Percentiles rank a stretch among this genome's conserved stretches.
Evolutionary conservation across 2,888 invertebrate genomes (phyloP).

Genomic region (Ceramica pisi): DNA sequence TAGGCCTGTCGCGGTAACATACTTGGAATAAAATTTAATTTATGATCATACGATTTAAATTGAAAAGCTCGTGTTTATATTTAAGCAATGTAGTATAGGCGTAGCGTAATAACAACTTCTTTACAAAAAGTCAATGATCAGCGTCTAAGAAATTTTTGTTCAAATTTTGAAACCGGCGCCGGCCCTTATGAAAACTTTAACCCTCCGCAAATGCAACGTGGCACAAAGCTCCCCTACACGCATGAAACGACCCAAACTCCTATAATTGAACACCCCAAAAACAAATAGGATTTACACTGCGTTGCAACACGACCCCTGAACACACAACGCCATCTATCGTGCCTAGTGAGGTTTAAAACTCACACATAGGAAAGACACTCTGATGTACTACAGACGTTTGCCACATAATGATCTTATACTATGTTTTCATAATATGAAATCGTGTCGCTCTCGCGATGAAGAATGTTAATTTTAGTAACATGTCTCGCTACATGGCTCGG

Average conservation of each 20-base stretch:
- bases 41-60: neutral
- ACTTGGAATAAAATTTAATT: neutral
- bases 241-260: conserved; percentile 42
- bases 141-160: neutral
- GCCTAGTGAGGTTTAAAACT: neutral
- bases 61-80: neutral
- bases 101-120: neutral
- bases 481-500: conserved; percentile 39
- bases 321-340: conserved; percentile 52
- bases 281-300: conserved; percentile 50
- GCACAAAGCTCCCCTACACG: conserved; percentile 38
- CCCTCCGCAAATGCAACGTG: conserved; percentile 40
- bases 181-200: conserved; percentile 40
- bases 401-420: conserved; percentile 51
- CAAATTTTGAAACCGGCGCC: conserved; percentile 26
- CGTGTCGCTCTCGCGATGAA: conserved; percentile 70
- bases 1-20: too few species aligned
- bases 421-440: conserved; percentile 81
- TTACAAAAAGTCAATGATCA: conserved; percentile 1
- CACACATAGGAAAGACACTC: conserved; percentile 21
- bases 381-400: conserved; percentile 27
- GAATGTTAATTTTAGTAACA: conserved; percentile 74
- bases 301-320: conserved; percentile 46
- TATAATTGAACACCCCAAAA: conserved; percentile 45
- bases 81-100: neutral